Base-by-base conservation (phyloP, 2,888 invertebrate species). In the Apantesis nais region DNA sequence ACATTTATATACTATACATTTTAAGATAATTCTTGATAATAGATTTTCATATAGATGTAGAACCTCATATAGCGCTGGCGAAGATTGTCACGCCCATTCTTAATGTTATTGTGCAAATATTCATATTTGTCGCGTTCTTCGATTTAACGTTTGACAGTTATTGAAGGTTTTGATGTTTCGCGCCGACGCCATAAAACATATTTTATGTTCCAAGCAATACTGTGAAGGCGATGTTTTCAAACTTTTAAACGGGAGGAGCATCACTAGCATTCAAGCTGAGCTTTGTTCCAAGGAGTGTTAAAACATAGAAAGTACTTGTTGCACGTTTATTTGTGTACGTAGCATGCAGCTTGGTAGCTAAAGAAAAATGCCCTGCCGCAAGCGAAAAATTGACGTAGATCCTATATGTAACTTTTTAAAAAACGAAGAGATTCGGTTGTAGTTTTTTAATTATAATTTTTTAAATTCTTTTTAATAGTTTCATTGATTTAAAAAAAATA, bases 121-220 rank as follows among this genome's bases (percentile, higher is more conserved):
- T 80, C 83, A 82, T 82, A 73, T 77, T 72, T 81, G 78, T 81
- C 73, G 79, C 82, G 83, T 80, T 83, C 78, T 87, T 86, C 88
- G 87, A 90, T 90, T 89, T 88, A 87, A 86, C 86, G 90, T 90
- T 90, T 89, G 88, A 86, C 86, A 85, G 89, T 89, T 91, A 91
- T 92, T 90, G 88, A 88, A 87, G 88, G 90, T 87, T 91, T 90
- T 90, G 92, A 92, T 91, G 92, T 91, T 90, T 85, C 86, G 92
- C 90, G 90, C 84, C 89, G 86, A 73, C 73, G 91, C 79, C 91
- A 88, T 94, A 94, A 94, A 95, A 94, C 86, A 91, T 90, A 88
- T 94, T 95, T 95, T 95, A 94, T 93, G 93, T 88, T 82, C 89
- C 85, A 82, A 86, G 88, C 89, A 90, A 91, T 92, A 90, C 89